Percentiles rank a stretch among this genome's conserved stretches.
Evolutionary conservation across 2,797 vertebrate genomes (phyloP).

Genomic region (Chiroxiphia lanceolata): DNA sequence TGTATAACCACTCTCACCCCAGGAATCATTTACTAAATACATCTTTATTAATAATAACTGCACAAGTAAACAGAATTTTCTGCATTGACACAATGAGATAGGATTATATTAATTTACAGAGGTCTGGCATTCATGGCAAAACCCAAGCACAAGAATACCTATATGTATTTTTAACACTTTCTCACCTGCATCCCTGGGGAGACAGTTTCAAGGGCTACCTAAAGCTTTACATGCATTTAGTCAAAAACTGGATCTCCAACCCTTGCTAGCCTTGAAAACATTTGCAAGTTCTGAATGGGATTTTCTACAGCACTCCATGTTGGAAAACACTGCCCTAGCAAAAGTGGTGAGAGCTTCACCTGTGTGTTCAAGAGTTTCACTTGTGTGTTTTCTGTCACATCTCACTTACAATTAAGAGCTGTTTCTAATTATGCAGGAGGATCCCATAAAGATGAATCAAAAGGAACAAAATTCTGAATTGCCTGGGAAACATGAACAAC

Average conservation of each 20-base stretch:
- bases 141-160: background rate
- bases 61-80: background rate
- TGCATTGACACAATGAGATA: background rate
- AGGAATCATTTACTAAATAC: background rate
- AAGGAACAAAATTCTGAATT: background rate
- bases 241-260: background rate
- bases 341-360: background rate
- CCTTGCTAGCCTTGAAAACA: background rate
- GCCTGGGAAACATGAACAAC: background rate
- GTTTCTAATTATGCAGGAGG: background rate
- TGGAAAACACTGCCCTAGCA: background rate
- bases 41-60: slow-evolving; percentile 38
- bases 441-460: background rate
- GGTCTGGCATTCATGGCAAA: background rate
- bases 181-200: background rate
- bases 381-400: background rate
- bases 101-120: background rate
- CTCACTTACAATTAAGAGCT: background rate
- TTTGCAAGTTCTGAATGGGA: background rate
- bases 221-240: background rate
- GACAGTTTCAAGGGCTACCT: background rate
- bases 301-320: background rate
- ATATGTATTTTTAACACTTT: background rate
- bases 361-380: background rate
- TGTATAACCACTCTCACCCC: background rate